Conservation (phyloP, 2,797 vertebrate species). For the Platyrinchus mystaceus region DNA sequence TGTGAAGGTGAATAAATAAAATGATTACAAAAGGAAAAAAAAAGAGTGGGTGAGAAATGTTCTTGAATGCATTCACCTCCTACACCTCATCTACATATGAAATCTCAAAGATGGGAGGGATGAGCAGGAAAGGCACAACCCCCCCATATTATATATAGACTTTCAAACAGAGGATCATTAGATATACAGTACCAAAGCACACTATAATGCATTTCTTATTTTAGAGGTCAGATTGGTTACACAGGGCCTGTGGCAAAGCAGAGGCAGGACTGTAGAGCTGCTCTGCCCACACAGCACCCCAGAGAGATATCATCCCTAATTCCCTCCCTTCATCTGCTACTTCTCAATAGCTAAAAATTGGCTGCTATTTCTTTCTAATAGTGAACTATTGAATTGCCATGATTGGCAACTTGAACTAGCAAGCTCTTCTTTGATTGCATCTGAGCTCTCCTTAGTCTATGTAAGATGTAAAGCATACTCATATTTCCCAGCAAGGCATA, state of each 20-base stretch:
- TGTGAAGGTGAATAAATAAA: neutral
- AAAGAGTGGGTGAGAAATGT: neutral
- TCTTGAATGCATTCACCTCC: neutral
- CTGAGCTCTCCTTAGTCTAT: neutral
- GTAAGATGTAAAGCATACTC: neutral
- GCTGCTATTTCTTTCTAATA: neutral
- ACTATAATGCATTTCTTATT: neutral
- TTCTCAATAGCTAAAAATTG: neutral
- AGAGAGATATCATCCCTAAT: neutral
- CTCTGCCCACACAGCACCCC: neutral
- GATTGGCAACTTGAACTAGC: neutral
- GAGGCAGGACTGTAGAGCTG: neutral
- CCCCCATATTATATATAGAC: neutral
- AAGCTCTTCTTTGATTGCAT: neutral
- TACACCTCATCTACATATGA: neutral
- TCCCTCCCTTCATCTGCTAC: neutral
- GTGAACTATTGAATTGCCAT: neutral
- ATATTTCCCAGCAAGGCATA: neutral
- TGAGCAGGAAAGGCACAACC: neutral
- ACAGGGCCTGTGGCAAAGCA: neutral
- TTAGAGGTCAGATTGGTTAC: neutral
- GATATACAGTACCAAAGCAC: neutral
- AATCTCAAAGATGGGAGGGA: neutral
- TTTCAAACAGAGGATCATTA: neutral
- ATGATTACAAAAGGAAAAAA: neutral